Conservation (phyloP, 30 jellyfish, hydroid and myxozoan species). For the Turritopsis rubra region DNA sequence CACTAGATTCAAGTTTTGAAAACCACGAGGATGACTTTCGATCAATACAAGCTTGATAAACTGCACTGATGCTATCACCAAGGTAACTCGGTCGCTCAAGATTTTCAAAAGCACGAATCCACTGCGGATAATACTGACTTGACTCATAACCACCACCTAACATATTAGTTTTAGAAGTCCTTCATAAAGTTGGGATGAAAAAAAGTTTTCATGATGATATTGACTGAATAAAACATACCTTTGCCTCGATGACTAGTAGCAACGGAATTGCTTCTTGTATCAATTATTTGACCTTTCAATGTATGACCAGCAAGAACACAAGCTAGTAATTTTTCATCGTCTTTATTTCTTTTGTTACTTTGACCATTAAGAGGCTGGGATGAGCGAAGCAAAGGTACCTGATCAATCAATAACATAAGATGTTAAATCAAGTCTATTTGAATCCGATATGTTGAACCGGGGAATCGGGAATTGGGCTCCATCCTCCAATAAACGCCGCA, state of each 20-base stretch:
- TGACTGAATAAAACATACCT: slow-evolving; percentile 28
- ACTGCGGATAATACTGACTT: slow-evolving; percentile 72
- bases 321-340: slow-evolving; percentile 63
- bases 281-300: slow-evolving; percentile 59
- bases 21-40: slow-evolving; percentile 56
- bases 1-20: slow-evolving; percentile 78
- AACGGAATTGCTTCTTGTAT: slow-evolving; percentile 52
- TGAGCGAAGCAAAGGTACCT: slow-evolving; percentile 82
- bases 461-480: no score
- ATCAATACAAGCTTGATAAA: slow-evolving; percentile 76
- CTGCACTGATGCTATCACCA: slow-evolving; percentile 47
- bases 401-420: neutral
- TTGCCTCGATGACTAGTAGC: slow-evolving; percentile 61
- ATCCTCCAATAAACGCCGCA: no score
- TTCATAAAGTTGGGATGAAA: neutral
- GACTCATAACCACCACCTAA: slow-evolving; percentile 86
- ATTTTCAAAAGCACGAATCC: slow-evolving; percentile 61
- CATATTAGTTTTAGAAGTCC: neutral
- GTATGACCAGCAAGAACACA: slow-evolving; percentile 41
- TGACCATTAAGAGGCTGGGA: slow-evolving; percentile 74
- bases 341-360: slow-evolving; percentile 69
- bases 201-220: neutral
- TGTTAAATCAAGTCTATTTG: no score
- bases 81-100: slow-evolving; percentile 48
- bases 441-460: no score